Base-by-base conservation (phyloP, 2,888 invertebrate species). In the Sipha maydis region DNA sequence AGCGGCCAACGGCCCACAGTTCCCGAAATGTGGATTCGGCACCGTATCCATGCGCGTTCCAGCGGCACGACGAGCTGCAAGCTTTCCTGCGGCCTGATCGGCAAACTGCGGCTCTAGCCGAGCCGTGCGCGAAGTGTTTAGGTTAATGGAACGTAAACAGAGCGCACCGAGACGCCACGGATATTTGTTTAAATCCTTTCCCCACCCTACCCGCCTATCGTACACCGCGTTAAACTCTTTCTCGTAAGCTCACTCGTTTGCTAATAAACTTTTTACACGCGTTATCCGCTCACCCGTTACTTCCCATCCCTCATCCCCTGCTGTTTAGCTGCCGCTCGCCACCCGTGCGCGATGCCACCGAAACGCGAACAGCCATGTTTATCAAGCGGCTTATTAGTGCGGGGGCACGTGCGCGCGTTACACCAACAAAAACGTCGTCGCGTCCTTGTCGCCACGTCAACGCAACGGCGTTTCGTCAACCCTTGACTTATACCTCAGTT, bases 101-200 rank as follows among this genome's bases (percentile, higher is more conserved):
- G 41, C n/a, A 71, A n/a, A 71, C 25, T 67, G 28, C 34, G 34
- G 34, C 75, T 54, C 19, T 54, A 48, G 78, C 41, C 71, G 21
- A 28, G 41, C 34, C 19, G 80, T 61, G 80, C 79, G 17, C 86
- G 34, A 80, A 82, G 75, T 80, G 86, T 88, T 88, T 88, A 88
- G 38, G 61, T 82, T 88, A 88, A 88, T 88, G 86, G 71, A 88
- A 88, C 61, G 80, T 80, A 88, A 88, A 88, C 80, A 80, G 61
- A 61, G 86, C 75, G 80, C 75, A 88, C 79, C 85, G 38, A 86
- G 85, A 86, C 21, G 78, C 73, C 73, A 54, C 80, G 61, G 75
- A 88, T 73, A 80, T 88, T 80, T 88, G 80, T 82, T 75, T 80
- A 61, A 80, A 73, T 80, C 56, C 54, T 34, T 54, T 54, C 7